These are phyloP conservation scores for Phania funesta DNA, from an alignment of 2,888 invertebrate genomes.

Conservation along the genomic window DNA sequence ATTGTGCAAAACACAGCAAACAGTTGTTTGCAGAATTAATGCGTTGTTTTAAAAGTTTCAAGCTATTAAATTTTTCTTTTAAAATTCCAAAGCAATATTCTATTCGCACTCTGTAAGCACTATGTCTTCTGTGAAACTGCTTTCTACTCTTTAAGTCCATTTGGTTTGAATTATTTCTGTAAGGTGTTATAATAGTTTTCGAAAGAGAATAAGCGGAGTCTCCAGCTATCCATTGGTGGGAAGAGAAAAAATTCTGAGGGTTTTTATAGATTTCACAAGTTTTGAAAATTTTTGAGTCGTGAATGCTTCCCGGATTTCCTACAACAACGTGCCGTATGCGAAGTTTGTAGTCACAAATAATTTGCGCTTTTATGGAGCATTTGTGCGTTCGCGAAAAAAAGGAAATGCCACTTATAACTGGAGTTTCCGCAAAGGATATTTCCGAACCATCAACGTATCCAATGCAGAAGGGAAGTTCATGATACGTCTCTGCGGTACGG, in stretches of 20 bases:
- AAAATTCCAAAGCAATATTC: slow-evolving; percentile 11
- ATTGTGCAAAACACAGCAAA: slow-evolving; percentile 13
- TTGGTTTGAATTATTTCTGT: slow-evolving; percentile 5
- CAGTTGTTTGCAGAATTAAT: not conserved
- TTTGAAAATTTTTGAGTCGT: slow-evolving; percentile 14
- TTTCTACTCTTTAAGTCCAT: slow-evolving; percentile 1
- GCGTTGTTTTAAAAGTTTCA: not conserved
- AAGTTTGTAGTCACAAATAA: slow-evolving; percentile 22
- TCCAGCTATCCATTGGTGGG: slow-evolving; percentile 17
- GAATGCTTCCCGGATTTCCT: not conserved
- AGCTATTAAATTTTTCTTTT: slow-evolving; percentile 8
- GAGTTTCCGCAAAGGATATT: not conserved
- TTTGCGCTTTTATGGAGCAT: slow-evolving; percentile 30
- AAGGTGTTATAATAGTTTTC: slow-evolving; percentile 1
- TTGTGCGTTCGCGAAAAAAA: slow-evolving; percentile 4
- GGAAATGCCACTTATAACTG: not conserved
- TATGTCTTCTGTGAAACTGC: slow-evolving; percentile 14
- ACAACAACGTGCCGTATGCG: slow-evolving; percentile 6
- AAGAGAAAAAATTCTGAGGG: not conserved
- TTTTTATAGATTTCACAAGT: not conserved
- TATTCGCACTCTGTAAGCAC: slow-evolving; percentile 1
- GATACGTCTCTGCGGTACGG: not conserved
- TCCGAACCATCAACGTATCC: slow-evolving; percentile 5
- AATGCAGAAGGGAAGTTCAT: slow-evolving; percentile 27
- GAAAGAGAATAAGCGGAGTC: slow-evolving; percentile 24